Base-by-base conservation (phyloP, 2,888 invertebrate genomes). In the Embidobia sp. region DNA sequence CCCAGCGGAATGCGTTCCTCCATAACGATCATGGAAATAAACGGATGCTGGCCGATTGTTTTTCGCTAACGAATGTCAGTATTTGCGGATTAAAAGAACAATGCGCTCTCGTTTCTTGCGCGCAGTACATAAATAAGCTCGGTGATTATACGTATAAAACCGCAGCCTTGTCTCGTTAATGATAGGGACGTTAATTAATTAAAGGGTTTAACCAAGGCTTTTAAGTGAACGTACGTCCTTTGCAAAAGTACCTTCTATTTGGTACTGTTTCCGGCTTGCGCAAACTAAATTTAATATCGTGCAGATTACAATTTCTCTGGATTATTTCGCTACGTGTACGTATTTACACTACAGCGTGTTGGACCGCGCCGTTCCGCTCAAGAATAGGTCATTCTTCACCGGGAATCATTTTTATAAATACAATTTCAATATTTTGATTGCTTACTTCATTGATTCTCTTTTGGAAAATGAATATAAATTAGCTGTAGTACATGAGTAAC, bases 201-300 rank as follows among this genome's bases (percentile, higher is more conserved):
- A 84, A 81, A 77, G 81, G 81, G 82, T 83, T 85, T 83, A 82
- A 81, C 82, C 82, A 76, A 80, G 79, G 80, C 81, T 81, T 85
- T 86, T 83, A 84, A 84, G 85, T 84, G 82, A 84, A 83, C 81
- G 82, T 81, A 82, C 82, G 82, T 80, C 82, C 84, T 78, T 64
- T 72, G 79, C 78, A 75, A 80, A 79, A 75, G 78, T 64, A 73
- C 67, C 66, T 77, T 55, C 77, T 66, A 74, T 73, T 66, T 53
- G 57, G 35, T 48, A 61, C 70, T 78, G 83, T 81, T 82, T 82
- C 85, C 83, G 85, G 81, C 78, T 79, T 73, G 69, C 67, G 81
- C 81, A 81, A 86, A 86, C 86, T 87, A 84, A 86, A 87, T 87
- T 87, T 86, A 86, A 86, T 86, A 86, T 86, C 82, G 82, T 79